A percentile compares a stretch with the other conserved stretches of the same genome.
Conservation (phyloP, 2,888 invertebrate species). For the Ectemnius cavifrons region DNA sequence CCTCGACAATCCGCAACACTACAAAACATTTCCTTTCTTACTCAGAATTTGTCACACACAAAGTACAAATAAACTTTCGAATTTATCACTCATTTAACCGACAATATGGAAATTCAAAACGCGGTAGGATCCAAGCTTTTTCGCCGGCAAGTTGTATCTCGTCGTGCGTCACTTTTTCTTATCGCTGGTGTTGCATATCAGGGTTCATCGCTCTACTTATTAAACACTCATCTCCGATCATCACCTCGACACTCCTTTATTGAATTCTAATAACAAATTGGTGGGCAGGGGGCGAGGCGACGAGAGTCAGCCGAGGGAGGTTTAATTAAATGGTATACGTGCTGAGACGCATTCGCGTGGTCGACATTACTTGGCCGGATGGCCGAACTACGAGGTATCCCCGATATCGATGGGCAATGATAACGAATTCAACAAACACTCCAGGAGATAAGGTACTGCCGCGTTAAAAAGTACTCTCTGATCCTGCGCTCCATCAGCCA, state of each 20-base stretch:
- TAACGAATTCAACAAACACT: conserved; percentile 66
- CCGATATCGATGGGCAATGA: conserved; percentile 60
- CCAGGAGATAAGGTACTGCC: conserved; percentile 58
- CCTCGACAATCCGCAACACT: too few relatives aligned
- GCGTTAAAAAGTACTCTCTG: conserved; percentile 53
- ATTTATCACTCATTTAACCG: too few relatives aligned
- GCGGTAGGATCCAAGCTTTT: not conserved
- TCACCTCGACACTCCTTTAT: too few relatives aligned
- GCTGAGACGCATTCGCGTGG: conserved; percentile 19
- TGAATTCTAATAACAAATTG: too few relatives aligned
- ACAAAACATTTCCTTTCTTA: too few relatives aligned
- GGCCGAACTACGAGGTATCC: conserved; percentile 35
- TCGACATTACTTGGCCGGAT: conserved; percentile 28
- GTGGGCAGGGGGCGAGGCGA: too few relatives aligned
- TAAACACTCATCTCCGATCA: not conserved
- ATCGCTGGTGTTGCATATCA: too few relatives aligned
- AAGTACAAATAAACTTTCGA: too few relatives aligned
- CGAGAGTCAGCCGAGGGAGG: too few relatives aligned
- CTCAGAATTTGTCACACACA: too few relatives aligned
- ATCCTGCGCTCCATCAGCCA: conserved; percentile 28
- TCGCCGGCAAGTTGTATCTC: not conserved
- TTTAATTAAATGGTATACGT: conserved; percentile 18
- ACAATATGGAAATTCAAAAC: too few relatives aligned
- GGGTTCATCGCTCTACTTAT: conserved; percentile 18
- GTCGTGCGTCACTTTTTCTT: too few relatives aligned